A percentile compares a stretch with the other conserved stretches of the same genome.
Evolutionary conservation across 2,797 vertebrate species (phyloP).

Genomic region (Anas bahamensis): DNA sequence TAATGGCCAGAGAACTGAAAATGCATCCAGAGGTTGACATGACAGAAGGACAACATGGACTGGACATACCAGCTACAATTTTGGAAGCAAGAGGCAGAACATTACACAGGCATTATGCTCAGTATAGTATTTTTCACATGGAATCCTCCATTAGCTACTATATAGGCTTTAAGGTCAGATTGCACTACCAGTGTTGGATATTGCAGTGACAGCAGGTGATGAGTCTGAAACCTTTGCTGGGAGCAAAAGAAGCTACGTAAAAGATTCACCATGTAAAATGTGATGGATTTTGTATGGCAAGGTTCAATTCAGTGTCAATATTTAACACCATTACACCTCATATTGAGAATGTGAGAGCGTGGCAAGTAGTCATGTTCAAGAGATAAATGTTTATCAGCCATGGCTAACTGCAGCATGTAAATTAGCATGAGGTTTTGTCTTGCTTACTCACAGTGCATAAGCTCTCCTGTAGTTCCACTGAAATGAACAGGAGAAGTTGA

Average conservation of each 20-base stretch:
- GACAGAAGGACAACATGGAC: not conserved
- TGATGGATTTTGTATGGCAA: not conserved
- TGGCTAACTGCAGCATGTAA: not conserved
- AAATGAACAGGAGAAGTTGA: not conserved
- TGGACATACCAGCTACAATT: not conserved
- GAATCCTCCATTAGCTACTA: not conserved
- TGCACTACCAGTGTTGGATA: not conserved
- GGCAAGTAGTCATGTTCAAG: not conserved
- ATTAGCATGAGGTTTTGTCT: not conserved
- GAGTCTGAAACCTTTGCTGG: not conserved
- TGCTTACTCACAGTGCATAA: not conserved
- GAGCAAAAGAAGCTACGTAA: not conserved
- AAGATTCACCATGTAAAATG: not conserved
- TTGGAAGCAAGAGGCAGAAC: not conserved
- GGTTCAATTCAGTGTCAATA: not conserved
- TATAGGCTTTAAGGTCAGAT: not conserved
- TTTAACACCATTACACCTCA: not conserved
- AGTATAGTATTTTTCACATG: not conserved
- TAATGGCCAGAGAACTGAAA: not conserved
- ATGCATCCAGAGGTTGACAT: not conserved
- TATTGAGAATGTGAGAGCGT: not conserved
- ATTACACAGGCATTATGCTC: not conserved
- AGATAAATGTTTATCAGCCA: not conserved
- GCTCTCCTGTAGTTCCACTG: not conserved
- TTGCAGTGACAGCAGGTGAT: not conserved